A percentile compares a stretch with the other conserved stretches of the same genome.
phyloP scores from a whole-genome alignment of 1,140 invertebrate species.

The Diprion similis region DNA sequence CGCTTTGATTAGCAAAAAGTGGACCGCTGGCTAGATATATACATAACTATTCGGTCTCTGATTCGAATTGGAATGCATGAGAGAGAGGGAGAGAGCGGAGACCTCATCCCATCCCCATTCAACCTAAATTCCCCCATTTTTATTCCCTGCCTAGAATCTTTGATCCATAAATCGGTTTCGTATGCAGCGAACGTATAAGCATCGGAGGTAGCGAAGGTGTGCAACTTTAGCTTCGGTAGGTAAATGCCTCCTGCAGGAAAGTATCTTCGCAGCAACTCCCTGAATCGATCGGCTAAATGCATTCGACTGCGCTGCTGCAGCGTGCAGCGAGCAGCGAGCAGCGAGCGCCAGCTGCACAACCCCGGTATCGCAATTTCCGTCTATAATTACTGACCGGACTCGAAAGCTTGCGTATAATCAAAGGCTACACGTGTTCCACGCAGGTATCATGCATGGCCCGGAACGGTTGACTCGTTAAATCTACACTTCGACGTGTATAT shows the following conservation, averaged over 20 bases:
- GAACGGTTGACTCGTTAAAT: too few species aligned
- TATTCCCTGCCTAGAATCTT: background rate
- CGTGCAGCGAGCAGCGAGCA: too few species aligned
- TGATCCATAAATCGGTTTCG: conserved; percentile 12
- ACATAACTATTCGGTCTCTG: background rate
- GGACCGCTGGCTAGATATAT: background rate
- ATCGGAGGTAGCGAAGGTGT: background rate
- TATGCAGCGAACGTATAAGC: background rate
- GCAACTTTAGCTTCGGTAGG: background rate
- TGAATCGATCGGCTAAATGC: background rate
- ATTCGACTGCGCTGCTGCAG: background rate
- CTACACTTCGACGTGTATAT: too few species aligned
- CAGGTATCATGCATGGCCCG: too few species aligned
- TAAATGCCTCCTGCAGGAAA: background rate
- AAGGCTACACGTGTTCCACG: too few species aligned
- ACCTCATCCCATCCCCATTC: background rate
- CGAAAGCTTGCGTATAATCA: too few species aligned
- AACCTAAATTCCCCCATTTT: conserved; percentile 4
- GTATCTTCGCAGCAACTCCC: background rate
- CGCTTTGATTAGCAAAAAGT: background rate
- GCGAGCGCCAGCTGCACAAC: too few species aligned
- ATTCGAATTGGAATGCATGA: background rate
- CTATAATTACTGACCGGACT: too few species aligned
- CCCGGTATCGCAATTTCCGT: too few species aligned
- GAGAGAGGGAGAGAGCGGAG: background rate